Base-by-base conservation (phyloP, 2,888 invertebrate species). In the Caenorhabditis panamensis region DNA sequence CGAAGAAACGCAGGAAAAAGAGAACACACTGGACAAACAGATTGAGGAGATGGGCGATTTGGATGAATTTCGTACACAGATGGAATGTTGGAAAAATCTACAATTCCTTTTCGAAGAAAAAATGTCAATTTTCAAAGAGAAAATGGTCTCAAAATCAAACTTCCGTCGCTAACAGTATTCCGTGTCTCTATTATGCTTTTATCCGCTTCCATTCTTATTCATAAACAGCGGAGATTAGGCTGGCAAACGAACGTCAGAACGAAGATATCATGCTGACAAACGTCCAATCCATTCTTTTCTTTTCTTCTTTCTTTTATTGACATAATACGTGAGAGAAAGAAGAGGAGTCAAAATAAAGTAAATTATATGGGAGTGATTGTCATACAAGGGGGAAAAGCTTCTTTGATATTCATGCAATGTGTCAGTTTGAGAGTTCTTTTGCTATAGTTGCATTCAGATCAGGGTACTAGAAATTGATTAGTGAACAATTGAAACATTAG, bases 71-170 rank as follows among this genome's bases (percentile, higher is more conserved):
- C 62, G 71, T 8, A 4, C 13, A 54, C 81, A 81, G 53, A 18
- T 53, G 1, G 81, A 75, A 51, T 16, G 54, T 20, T 81, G 81
- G 81, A 67, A 56, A 53, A 62, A 20, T 8, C 53, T 81, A 5
- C n/a, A 20, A 26, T 16, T 20, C 0, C 44, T 81, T 61, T 81
- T 76, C 18, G 51, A 71, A n/a, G 28, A 44, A 22, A 81, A 81
- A 51, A 22, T 67, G 5, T 73, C 56, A 13, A 31, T 68, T 56
- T 62, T 37, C 16, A 54, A 62, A 49, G 79, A 72, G 16, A 78
- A 49, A 69, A 11, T 9, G 47, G 54, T 37, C 53, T 24, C 49
- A n/a, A 37, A 53, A 20, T 28, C 4, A 31, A 31, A 31, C 31
- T 31, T 31, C 5, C 31, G 31, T n/a, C n/a, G n/a, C n/a, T n/a